A percentile compares a stretch with the other conserved stretches of the same genome.
phyloP scores from a whole-genome alignment of 2,888 invertebrate species.

The Aspidapion aeneum region DNA sequence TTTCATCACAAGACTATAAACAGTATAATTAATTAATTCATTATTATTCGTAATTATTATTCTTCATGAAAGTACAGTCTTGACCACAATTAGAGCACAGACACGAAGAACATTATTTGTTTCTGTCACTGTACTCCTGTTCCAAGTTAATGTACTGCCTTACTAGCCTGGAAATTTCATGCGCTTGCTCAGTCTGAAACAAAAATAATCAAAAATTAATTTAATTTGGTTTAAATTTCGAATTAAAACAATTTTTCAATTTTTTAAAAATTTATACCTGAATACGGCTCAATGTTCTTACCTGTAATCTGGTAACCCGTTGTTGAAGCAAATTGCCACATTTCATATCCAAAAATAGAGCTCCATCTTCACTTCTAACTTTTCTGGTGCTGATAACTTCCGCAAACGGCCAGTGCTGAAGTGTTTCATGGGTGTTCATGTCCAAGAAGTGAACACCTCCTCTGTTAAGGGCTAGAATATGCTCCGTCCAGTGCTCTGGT shows the following conservation, averaged over 20 bases:
- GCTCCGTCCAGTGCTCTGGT: constrained; percentile 71
- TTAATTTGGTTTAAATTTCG: too few species aligned
- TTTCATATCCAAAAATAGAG: constrained; percentile 93
- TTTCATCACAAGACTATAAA: too few species aligned
- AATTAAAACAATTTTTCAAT: too few species aligned
- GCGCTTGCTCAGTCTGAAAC: constrained; percentile 87
- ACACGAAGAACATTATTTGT: constrained; percentile 23
- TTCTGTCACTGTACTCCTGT: constrained; percentile 51
- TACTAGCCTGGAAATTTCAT: constrained; percentile 94
- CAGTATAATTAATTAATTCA: too few species aligned
- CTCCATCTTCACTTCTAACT: constrained; percentile 86
- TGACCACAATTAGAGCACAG: too few species aligned
- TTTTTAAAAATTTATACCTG: too few species aligned
- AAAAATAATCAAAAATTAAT: too few species aligned
- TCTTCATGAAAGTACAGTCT: too few species aligned
- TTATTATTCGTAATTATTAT: too few species aligned
- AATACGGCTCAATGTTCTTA: too few species aligned
- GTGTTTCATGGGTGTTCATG: constrained; percentile 86
- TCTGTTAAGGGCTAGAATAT: constrained; percentile 90
- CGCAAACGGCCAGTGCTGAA: constrained; percentile 90
- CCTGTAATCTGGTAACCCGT: constrained; percentile 81
- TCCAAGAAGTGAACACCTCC: constrained; percentile 93
- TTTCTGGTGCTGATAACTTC: constrained; percentile 96
- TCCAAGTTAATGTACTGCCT: constrained; percentile 95
- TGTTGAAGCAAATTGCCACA: constrained; percentile 96